Base-by-base conservation (phyloP, 1,140 invertebrate genomes). In the Meloidogyne floridensis region DNA sequence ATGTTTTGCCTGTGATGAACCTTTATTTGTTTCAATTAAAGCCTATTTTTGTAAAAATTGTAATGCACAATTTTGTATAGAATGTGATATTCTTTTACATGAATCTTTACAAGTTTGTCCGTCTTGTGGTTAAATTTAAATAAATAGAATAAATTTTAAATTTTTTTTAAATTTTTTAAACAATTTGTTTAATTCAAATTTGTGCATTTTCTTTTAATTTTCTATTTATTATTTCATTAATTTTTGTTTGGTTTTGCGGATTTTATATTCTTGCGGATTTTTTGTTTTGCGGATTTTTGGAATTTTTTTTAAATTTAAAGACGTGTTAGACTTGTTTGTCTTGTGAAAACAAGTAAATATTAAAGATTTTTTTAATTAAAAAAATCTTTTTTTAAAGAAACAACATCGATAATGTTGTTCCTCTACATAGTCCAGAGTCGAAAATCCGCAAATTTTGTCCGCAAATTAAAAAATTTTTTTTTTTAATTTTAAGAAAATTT, bases 61-160 rank as follows among this genome's bases (percentile, higher is more conserved):
- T 54, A 53, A 56, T 13, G 59, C 20, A 59, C 59, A 70, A 43
- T 84, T 83, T 56, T 83, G 82, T 72, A 83, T 83, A 15, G 82
- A 83, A 15, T 83, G 82, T 77, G 82, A 83, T 56, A 51, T 84
- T 54, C 51, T 84, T 56, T 80, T 83, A 18, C 82, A 83, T 70
- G 82, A 83, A 42, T 84, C 81, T 69, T 72, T 83, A 69, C 82
- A 83, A 70, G 74, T 83, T 69, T 83, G 82, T 77, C 82, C 82
- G 10, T 82, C 82, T 10, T 83, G 82, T 65, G 74, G 82, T 15
- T 83, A 32, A n/a, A 32, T 32, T 32, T 32, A 32, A 32, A 32
- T 32, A 1, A 32, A 32, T 32, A n/a, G 75, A 83, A 73, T 56
- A 83, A 32, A 70, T 9, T 20, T 7, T 11, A 18, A 7, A 43